Evolutionary conservation across 2,113 vertebrate species (phyloP).

Genomic region (Perca schrenkii): DNA sequence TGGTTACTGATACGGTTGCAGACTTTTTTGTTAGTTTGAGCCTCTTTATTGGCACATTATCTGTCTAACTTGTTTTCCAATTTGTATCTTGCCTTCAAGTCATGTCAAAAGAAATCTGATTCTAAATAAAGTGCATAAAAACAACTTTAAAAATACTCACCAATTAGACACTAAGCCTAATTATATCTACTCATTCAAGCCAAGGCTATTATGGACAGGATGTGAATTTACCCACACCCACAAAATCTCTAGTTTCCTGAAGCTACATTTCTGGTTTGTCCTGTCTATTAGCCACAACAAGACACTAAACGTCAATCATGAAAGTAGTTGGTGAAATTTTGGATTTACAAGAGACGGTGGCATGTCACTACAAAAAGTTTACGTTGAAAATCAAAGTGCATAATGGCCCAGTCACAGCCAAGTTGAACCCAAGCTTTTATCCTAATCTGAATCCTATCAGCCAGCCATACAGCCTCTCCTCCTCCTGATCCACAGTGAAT

Average conservation of each 20-base stretch:
- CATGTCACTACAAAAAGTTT: neutral
- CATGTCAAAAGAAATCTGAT: neutral
- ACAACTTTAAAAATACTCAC: neutral
- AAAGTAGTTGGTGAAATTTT: neutral
- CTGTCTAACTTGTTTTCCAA: neutral
- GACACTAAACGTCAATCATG: neutral
- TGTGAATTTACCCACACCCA: neutral
- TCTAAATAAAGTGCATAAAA: neutral
- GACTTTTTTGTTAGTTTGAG: neutral
- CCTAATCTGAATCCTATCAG: constrained; percentile 27
- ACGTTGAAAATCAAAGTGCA: constrained; percentile 26
- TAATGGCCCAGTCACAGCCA: constrained; percentile 23
- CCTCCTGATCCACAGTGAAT: constrained; percentile 48
- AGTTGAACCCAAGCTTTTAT: constrained; percentile 21
- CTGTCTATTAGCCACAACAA: neutral
- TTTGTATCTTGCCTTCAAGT: neutral
- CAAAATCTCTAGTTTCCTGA: neutral
- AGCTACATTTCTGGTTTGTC: neutral
- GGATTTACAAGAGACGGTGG: neutral
- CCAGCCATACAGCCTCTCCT: constrained; percentile 19
- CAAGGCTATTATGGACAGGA: neutral
- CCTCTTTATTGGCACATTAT: neutral
- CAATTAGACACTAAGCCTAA: neutral
- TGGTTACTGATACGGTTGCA: neutral
- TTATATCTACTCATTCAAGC: neutral